Conservation (phyloP, 2,113 vertebrate genomes). For the Recurvirostra avosetta region DNA sequence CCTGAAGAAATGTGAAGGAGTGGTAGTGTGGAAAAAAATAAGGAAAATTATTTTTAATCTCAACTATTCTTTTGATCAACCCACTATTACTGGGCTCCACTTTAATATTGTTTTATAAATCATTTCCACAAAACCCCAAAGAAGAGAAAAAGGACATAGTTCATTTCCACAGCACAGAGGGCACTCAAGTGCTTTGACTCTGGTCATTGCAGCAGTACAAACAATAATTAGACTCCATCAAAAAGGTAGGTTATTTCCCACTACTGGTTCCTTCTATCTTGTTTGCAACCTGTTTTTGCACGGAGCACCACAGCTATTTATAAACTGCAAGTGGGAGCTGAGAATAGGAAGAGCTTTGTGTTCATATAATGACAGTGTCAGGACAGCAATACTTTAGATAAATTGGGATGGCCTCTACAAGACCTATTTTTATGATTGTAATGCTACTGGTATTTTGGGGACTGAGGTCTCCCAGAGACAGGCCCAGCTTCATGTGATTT, state of each 20-base stretch:
- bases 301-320: constrained; percentile 4
- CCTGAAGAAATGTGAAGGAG: neutral
- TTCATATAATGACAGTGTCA: constrained; percentile 14
- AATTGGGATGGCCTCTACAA: constrained; percentile 20
- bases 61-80: neutral
- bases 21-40: neutral
- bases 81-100: neutral
- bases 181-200: neutral
- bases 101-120: neutral
- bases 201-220: neutral
- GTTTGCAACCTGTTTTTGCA: constrained; percentile 28
- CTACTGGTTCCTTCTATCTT: neutral
- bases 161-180: neutral
- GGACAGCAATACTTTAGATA: constrained; percentile 31
- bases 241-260: neutral
- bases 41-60: neutral
- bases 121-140: neutral
- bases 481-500: neutral
- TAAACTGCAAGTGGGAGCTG: constrained; percentile 10
- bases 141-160: neutral
- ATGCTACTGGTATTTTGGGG: constrained; percentile 3
- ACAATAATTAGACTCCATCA: neutral
- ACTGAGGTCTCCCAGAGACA: neutral
- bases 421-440: neutral
- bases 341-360: constrained; percentile 25